Percentiles rank a stretch among this genome's conserved stretches.
phyloP scores from a whole-genome alignment of 2,113 vertebrate genomes.

The Dicrurus megarhynchus region DNA sequence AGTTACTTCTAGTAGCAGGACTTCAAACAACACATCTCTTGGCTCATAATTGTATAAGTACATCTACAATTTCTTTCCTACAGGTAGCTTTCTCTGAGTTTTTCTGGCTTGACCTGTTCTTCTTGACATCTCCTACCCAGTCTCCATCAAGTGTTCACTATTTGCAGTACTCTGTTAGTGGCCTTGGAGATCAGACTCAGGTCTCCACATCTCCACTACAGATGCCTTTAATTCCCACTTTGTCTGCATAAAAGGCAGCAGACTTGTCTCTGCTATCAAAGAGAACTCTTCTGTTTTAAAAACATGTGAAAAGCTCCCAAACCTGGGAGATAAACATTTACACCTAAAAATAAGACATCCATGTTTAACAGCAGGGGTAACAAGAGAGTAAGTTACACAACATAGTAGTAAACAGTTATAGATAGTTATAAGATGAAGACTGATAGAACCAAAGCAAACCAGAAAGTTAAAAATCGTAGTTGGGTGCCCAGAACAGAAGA shows the following conservation, averaged over 20 bases:
- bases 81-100: neutral
- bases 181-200: neutral
- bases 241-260: neutral
- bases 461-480: neutral
- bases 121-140: neutral
- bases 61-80: neutral
- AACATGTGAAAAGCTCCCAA: neutral
- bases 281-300: neutral
- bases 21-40: neutral
- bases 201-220: neutral
- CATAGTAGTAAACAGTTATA: neutral
- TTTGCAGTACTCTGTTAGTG: neutral
- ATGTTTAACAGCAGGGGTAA: neutral
- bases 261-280: neutral
- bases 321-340: neutral
- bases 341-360: neutral
- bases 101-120: neutral
- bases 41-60: neutral
- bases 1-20: neutral
- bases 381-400: neutral
- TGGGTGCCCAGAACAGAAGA: neutral
- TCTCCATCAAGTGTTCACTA: neutral
- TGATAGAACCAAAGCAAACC: neutral
- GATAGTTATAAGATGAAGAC: neutral
- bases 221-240: neutral